Evolutionary conservation across 1,140 invertebrate genomes (phyloP).

Genomic region (Eueides isabella): DNA sequence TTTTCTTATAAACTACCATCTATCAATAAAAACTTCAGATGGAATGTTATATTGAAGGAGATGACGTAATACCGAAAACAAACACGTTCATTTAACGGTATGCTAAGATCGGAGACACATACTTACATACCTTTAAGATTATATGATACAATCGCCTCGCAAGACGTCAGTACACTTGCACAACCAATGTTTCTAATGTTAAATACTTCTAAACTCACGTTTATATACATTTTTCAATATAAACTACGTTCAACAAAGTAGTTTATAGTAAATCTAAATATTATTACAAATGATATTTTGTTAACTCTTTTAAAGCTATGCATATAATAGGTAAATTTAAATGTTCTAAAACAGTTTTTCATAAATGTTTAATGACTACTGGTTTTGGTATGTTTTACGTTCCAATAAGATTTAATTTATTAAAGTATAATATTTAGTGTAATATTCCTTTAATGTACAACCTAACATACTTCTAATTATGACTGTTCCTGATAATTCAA

Average conservation of each 20-base stretch:
- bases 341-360: no score
- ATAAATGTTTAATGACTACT: no score
- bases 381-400: no score
- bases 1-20: constrained; percentile 38
- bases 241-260: not conserved
- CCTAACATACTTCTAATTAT: not conserved
- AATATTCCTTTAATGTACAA: no score
- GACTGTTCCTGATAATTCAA: not conserved
- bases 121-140: constrained; percentile 60
- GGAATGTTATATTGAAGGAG: constrained; percentile 52
- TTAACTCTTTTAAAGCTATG: not conserved
- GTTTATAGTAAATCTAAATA: not conserved
- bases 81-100: constrained; percentile 51
- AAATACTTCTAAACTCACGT: not conserved
- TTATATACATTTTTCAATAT: not conserved
- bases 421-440: no score
- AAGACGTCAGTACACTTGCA: not conserved
- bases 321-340: no score
- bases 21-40: constrained; percentile 49
- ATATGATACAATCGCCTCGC: constrained; percentile 33
- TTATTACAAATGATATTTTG: not conserved
- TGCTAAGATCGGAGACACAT: constrained; percentile 18
- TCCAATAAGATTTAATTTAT: no score
- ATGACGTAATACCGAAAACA: constrained; percentile 76
- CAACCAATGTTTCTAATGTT: not conserved